Conservation (phyloP, 1,140 invertebrate species). For the Drosophila funebris region DNA sequence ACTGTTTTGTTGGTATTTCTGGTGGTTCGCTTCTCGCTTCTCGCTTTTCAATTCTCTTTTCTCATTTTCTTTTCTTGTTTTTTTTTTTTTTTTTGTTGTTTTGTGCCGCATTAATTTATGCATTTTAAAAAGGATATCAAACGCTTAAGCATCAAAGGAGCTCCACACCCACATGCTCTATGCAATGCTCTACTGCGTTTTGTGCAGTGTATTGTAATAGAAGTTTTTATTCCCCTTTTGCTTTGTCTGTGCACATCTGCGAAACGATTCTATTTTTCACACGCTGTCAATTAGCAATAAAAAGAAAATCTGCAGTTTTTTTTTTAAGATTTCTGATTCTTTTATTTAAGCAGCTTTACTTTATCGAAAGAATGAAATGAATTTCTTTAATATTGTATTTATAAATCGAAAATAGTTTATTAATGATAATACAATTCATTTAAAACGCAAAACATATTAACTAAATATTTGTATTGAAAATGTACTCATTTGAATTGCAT, state of each 20-base stretch:
- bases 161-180: constrained; percentile 6
- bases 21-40: constrained; percentile 1
- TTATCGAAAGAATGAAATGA: neutral
- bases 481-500: too few relatives aligned
- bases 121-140: constrained; percentile 68
- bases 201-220: constrained; percentile 43
- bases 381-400: too few relatives aligned
- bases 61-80: constrained; percentile 6
- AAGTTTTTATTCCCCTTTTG: constrained; percentile 32
- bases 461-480: too few relatives aligned
- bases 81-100: neutral
- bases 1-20: constrained; percentile 54
- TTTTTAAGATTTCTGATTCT: neutral
- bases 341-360: constrained; percentile 8
- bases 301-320: neutral
- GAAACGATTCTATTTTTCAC: constrained; percentile 68
- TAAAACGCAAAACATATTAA: too few relatives aligned
- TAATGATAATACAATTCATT: too few relatives aligned
- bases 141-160: constrained; percentile 35
- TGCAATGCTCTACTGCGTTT: constrained; percentile 12
- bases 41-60: neutral
- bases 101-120: constrained; percentile 60
- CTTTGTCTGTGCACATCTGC: constrained; percentile 63
- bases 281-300: constrained; percentile 55
- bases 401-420: too few relatives aligned